Evolutionary conservation across 2,888 invertebrate species (phyloP), one percentile per base, ranked within the genome.

Genomic region (Stenoptilia bipunctidactyla): DNA sequence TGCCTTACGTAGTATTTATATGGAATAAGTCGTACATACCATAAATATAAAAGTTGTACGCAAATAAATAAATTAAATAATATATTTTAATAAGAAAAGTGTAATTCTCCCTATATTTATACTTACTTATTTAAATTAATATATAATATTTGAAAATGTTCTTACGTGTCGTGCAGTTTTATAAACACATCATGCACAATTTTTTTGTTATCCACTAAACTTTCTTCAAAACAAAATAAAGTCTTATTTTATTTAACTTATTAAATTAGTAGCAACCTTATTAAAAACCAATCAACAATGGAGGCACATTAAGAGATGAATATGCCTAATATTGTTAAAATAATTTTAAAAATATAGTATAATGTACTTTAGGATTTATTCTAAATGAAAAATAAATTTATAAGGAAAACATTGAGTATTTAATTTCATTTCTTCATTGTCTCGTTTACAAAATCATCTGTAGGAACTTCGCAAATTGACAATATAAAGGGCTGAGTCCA

Each of bases 241-340:
- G 20, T 20, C 20, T 20, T 20, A n/a, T n/a, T 8, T 20, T 5
- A 20, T 8, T 3, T 20, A 20, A 20, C 20, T 20, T 20, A 20
- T 20, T 20, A 20, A 20, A 20, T 8, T 20, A 20, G 20, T 20
- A 5, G 8, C 3, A 20, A 20, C 3, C 8, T 20, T 20, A 20
- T 14, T 34, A 39, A 25, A 34, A 27, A 20, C 20, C 20, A 20
- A 20, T 8, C 8, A 8, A 20, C 20, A 20, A 20, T 20, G 20
- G 8, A 20, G 20, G 20, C 20, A 20, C 20, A 8, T 20, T 5
- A 20, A 5, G 3, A 20, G 76, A 75, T 74, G 75, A 75, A 56
- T 50, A 69, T 68, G 68, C 70, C 66, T 74, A 73, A 72, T 69
- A 73, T 69, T 79, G 82, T 82, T 80, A 80, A 70, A 66, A 65